Base-by-base conservation (phyloP, 2,888 invertebrate genomes). In the Drosophila parthenogenetica region DNA sequence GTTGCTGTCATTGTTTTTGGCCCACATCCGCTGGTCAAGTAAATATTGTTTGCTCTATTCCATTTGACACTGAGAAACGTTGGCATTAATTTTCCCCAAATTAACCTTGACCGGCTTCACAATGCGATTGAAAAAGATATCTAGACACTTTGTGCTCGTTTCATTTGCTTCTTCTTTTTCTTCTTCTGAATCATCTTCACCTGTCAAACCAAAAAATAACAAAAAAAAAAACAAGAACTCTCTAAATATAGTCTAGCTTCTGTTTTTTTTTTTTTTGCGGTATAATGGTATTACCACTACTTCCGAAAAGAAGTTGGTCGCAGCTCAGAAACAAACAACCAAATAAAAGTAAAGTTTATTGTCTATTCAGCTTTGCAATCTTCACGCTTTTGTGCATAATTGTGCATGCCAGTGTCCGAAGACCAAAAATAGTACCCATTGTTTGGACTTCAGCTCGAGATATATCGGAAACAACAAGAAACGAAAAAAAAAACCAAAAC, bases 91-190 rank as follows among this genome's bases (percentile, higher is more conserved):
- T 87, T 88, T 79, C 70, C 68, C 79, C 70, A 89, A 76, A 89
- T 78, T 89, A 84, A 90, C 89, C 89, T 89, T 89, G 90, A 90
- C 90, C 90, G 89, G 79, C 84, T 81, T 89, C 70, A 77, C 74
- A 84, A 85, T 85, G 75, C 65, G 67, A 75, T 55, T 62, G 42
- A 22, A 73, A 72, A 69, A 68, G 60, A 67, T 78, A 71, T 65
- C 66, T 69, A 82, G 72, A 85, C 72, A 60, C 35, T 25, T 67
- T 73, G 90, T 73, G 69, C 81, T 73, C 73, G 74, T 78, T 79
- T 75, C 73, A 67, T 54, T 67, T 53, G 43, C 50, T 51, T 29
- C 39, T 39, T 4, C 46, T 46, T 29, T 49, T 49, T 22, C 40
- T 58, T 61, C 58, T 53, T 59, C 54, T 60, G 53, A 45, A 22